A percentile compares a stretch with the other conserved stretches of the same genome.
These are phyloP conservation scores for Ferdinandea cuprea DNA, from an alignment of 2,888 invertebrate species.

Conservation along the genomic window DNA sequence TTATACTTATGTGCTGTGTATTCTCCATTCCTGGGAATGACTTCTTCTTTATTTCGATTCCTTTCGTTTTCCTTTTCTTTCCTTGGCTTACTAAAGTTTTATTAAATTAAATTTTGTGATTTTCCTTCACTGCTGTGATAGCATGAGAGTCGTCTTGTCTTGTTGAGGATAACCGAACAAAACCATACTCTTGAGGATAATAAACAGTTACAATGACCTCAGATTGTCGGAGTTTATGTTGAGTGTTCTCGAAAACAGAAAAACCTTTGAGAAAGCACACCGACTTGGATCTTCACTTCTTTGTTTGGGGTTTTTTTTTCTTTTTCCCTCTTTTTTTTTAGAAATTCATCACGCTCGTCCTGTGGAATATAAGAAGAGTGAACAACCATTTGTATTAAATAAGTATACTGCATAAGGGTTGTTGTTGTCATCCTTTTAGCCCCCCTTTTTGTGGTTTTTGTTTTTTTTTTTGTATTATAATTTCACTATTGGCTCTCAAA, in stretches of 20 bases:
- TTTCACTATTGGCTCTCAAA: slow-evolving; percentile 53
- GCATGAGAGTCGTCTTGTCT: no score
- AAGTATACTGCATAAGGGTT: slow-evolving; percentile 47
- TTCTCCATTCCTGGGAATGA: neutral
- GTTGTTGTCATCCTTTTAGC: slow-evolving; percentile 52
- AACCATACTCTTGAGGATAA: slow-evolving; percentile 51
- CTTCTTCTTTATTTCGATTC: no score
- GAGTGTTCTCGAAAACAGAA: slow-evolving; percentile 49
- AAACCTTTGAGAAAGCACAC: slow-evolving; percentile 49
- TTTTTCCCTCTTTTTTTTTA: slow-evolving; percentile 8
- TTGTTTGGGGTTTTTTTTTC: neutral
- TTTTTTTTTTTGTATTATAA: slow-evolving; percentile 24
- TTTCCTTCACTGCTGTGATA: slow-evolving; percentile 22
- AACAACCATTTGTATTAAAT: slow-evolving; percentile 43
- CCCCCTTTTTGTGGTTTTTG: slow-evolving; percentile 2
- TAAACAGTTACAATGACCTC: slow-evolving; percentile 61
- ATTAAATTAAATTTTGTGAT: slow-evolving; percentile 65
- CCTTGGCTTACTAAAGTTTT: slow-evolving; percentile 53
- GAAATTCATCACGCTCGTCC: slow-evolving; percentile 46
- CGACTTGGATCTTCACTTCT: slow-evolving; percentile 15
- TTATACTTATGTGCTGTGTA: slow-evolving; percentile 21
- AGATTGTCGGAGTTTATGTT: slow-evolving; percentile 44
- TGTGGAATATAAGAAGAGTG: slow-evolving; percentile 24
- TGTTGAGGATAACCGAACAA: slow-evolving; percentile 25
- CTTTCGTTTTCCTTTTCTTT: no score